Evolutionary conservation across 1,140 invertebrate species (phyloP), one percentile per base, ranked within the genome.

Genomic region (Mya arenaria): DNA sequence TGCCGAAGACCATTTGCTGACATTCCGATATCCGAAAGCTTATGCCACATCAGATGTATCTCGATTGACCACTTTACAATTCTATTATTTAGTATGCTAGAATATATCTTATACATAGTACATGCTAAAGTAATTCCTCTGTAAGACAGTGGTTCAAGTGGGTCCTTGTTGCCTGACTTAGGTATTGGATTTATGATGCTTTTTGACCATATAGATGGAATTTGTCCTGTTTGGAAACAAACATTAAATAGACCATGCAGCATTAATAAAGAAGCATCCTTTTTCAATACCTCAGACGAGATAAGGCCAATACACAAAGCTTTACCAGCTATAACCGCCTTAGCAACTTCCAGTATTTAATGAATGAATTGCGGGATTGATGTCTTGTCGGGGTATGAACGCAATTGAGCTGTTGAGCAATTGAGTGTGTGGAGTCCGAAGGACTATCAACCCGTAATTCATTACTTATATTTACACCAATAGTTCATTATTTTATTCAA

Each of bases 111-210:
- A 68, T 63, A 56, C n/a, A 63, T 58, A 4, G 62, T 19, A 66
- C 56, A 74, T 13, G 41, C 19, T 48, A 48, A 48, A 48, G 41
- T 13, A 19, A 82, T 82, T 28, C 68, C 79, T 25, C 79, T 60
- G 23, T 82, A 82, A 48, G 68, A 55, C 6, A 82, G 10, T 3
- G 79, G 79, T 10, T 82, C 71, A 19, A 32, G 23, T 63, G 48
- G 32, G 28, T 82, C 72, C 17, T 34, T 23, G 10, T 41, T 75
- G 1, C 1, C n/a, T 15, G 39, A 37, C 65, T 82, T 82, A 25
- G 62, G 80, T 55, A 82, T 82, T 4, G 71, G 69, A 23, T 28
- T 62, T 19, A 82, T 73, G 37, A 82, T 82, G 17, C 34, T 39
- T 34, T 63, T 58, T 23, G 25, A 41, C 72, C 60, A 82, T 17